Base-by-base conservation (phyloP, 2,113 vertebrate species). In the Periophthalmodon schlosseri region DNA sequence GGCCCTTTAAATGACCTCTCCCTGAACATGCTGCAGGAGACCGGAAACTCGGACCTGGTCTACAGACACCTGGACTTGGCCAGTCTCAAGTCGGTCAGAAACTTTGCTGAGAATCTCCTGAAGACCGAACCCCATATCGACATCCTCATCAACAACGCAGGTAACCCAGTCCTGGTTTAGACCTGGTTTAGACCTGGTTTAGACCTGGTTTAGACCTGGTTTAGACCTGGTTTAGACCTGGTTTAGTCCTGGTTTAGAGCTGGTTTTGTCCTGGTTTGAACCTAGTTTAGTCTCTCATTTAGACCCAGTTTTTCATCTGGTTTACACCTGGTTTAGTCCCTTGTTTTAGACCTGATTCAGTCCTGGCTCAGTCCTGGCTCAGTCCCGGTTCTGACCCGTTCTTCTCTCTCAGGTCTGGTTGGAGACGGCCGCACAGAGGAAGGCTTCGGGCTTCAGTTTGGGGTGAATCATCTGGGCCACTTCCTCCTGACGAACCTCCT, bases 401-500 rank as follows among this genome's bases (percentile, higher is more conserved):
- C 24, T 18, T 12, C 66, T 61, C 52, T 44, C 10, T 11, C 58
- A 83, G 81, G 81, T 56, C 46, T 83, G 39, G 2, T 83, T 4
- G 67, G 0, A 1, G 14, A 21, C 0, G 94, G 94, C 56, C 88
- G 72, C 3, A 95, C 91, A 0, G 86, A 90, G 18, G 95, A 96
- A 0, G 91, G 94, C 3, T 94, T 94, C 77, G 94, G 94, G 78
- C 80, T 94, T 47, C 73, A 90, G 8, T 93, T 96, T 69, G 94
- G 95, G 5, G 95, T 96, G 70, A 96, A 96, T 78, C 95, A 96
- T 74, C 33, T 90, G 7, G 87, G 88, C 13, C 88, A 83, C 80
- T 88, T 90, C 77, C 75, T 90, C 75, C 18, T 90, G 75, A 97
- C 95, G 0, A 75, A 86, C 44, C 84, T 96, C 78, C 93, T 96